Evolutionary conservation across 2,888 invertebrate genomes (phyloP).

Genomic region (Anarsia innoxiella): DNA sequence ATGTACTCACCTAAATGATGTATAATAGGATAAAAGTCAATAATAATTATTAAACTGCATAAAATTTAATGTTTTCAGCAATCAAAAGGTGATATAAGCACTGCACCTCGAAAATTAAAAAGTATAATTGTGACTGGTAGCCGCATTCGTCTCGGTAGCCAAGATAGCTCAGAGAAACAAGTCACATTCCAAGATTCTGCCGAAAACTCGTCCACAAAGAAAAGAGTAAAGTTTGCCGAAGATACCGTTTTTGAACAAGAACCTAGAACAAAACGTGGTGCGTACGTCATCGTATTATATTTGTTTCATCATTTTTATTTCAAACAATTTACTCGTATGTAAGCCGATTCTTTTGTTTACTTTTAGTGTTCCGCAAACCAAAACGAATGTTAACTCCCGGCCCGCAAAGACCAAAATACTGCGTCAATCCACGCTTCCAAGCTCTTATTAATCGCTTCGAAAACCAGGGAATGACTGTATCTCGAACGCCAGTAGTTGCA

Average conservation of each 20-base stretch:
- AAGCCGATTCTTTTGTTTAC: constrained; percentile 4
- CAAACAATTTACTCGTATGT: too few species aligned
- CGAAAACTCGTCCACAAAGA: constrained; percentile 41
- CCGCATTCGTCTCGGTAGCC: constrained; percentile 44
- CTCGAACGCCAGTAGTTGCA: constrained; percentile 41
- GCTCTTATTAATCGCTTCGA: constrained; percentile 65
- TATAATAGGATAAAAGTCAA: too few species aligned
- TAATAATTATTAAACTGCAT: too few species aligned
- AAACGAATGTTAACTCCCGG: constrained; percentile 67
- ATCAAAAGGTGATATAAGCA: constrained; percentile 41
- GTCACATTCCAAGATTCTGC: constrained; percentile 53
- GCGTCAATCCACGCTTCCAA: constrained; percentile 60
- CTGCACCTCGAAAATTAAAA: constrained; percentile 46
- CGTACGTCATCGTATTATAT: constrained; percentile 3
- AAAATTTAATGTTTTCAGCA: constrained; percentile 46
- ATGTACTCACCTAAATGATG: too few species aligned
- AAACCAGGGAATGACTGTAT: constrained; percentile 42
- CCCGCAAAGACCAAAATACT: constrained; percentile 48
- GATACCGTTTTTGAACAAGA: constrained; percentile 56
- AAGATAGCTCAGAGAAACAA: constrained; percentile 60
- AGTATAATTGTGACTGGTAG: constrained; percentile 54
- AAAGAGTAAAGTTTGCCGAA: constrained; percentile 61
- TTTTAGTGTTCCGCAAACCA: constrained; percentile 62
- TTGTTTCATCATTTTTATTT: neutral
- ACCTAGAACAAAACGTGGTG: constrained; percentile 49